These are phyloP conservation scores for Cheirogaleus major DNA, from an alignment of 2,797 vertebrate species.

Conservation along the genomic window DNA sequence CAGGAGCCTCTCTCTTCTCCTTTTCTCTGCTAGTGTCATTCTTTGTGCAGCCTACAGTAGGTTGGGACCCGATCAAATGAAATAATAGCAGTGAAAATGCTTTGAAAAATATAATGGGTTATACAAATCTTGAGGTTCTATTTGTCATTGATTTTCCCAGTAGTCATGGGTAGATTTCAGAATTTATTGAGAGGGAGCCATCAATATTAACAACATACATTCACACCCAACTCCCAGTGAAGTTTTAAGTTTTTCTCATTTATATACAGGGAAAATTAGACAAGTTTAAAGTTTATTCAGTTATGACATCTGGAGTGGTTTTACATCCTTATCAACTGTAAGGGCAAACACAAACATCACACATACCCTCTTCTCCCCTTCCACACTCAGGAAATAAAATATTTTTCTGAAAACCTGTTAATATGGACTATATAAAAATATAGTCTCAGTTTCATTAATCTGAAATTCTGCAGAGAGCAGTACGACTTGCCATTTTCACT, in stretches of 20 bases:
- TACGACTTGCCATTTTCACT: neutral
- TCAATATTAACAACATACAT: constrained; percentile 33
- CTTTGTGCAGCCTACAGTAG: neutral
- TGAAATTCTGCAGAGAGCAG: neutral
- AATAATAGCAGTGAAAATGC: neutral
- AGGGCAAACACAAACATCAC: neutral
- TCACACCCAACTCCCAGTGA: neutral
- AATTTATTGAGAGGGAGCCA: constrained; percentile 12
- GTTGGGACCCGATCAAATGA: constrained; percentile 12
- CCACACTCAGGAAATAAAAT: neutral
- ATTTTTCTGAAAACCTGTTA: neutral
- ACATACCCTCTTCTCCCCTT: neutral
- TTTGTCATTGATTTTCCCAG: constrained; percentile 30
- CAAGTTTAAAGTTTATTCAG: neutral
- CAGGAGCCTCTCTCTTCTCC: neutral
- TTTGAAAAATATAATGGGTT: constrained; percentile 13
- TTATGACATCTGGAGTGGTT: neutral
- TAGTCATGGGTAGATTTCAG: neutral
- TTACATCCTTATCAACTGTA: neutral
- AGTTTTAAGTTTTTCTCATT: constrained; percentile 11
- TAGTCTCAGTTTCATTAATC: neutral
- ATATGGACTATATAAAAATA: neutral
- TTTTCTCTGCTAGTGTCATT: neutral
- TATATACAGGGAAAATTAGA: neutral
- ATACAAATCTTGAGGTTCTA: neutral